These are phyloP conservation scores for Myodes glareolus DNA, from an alignment of 2,113 vertebrate species.

Conservation along the genomic window DNA sequence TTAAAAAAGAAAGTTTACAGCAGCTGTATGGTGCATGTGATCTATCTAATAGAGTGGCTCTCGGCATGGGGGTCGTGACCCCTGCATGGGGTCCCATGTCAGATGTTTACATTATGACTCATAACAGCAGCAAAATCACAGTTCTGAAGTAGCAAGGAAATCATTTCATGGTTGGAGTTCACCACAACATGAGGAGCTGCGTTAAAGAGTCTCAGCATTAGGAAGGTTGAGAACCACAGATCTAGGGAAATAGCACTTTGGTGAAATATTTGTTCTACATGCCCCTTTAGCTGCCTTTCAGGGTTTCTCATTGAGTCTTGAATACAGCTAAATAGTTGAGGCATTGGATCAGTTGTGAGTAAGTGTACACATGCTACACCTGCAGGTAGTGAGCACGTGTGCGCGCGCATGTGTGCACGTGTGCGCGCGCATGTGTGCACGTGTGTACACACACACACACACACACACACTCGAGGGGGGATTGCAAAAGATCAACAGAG, in stretches of 20 bases:
- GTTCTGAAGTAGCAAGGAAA: not conserved
- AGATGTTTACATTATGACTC: not conserved
- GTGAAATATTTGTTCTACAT: not conserved
- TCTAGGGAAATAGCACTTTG: not conserved
- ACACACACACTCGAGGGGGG: not conserved
- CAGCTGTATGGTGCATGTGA: not conserved
- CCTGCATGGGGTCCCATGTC: not conserved
- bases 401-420: accelerated
- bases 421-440: accelerated
- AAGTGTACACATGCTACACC: not conserved
- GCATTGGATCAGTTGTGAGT: not conserved
- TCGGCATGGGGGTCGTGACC: not conserved
- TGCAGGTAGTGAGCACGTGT: accelerated
- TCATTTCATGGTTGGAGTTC: not conserved
- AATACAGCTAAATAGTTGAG: not conserved
- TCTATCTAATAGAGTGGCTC: not conserved
- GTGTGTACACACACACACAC: too few relatives aligned
- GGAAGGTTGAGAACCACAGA: not conserved
- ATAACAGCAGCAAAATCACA: not conserved
- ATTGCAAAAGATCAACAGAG: not conserved
- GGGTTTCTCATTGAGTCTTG: not conserved
- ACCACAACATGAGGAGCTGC: not conserved
- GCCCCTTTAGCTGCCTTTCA: conserved; percentile 7
- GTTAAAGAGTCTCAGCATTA: not conserved
- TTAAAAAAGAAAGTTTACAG: not conserved